Percentiles rank a stretch among this genome's conserved stretches.
Evolutionary conservation across 2,797 vertebrate species (phyloP).

Genomic region (Masticophis lateralis): DNA sequence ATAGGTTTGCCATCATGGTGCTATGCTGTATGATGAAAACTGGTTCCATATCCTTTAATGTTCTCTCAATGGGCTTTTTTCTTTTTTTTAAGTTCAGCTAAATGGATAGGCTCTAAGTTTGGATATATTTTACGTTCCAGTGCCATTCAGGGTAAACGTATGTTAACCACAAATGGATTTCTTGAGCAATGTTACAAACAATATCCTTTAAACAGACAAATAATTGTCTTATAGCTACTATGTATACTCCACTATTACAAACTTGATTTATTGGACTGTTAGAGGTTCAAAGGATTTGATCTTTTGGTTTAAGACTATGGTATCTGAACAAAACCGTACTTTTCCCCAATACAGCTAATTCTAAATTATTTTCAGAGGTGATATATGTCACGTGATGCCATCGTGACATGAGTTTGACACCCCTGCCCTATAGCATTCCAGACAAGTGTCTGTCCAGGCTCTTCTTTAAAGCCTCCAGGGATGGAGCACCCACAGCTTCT

Average conservation of each 20-base stretch:
- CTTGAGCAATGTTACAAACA: background rate
- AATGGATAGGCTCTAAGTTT: background rate
- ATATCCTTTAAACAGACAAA: background rate
- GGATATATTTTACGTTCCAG: background rate
- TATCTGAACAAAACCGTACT: background rate
- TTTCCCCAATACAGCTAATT: background rate
- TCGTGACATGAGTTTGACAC: too few relatives aligned
- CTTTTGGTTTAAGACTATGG: background rate
- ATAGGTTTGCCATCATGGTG: too few relatives aligned
- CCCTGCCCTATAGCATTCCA: background rate
- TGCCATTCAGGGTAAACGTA: background rate
- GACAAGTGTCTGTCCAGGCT: background rate
- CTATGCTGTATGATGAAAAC: background rate
- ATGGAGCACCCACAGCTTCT: background rate
- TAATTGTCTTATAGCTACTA: background rate
- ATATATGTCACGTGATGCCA: background rate
- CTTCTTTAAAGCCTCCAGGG: background rate
- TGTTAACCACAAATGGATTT: background rate
- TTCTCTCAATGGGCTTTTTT: background rate
- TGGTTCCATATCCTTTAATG: background rate
- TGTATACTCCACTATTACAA: background rate
- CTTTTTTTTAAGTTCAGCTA: background rate
- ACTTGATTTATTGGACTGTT: background rate
- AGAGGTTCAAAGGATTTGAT: background rate
- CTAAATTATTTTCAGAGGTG: background rate